phyloP scores from a whole-genome alignment of 2,113 vertebrate species.

The Microtus pennsylvanicus region DNA sequence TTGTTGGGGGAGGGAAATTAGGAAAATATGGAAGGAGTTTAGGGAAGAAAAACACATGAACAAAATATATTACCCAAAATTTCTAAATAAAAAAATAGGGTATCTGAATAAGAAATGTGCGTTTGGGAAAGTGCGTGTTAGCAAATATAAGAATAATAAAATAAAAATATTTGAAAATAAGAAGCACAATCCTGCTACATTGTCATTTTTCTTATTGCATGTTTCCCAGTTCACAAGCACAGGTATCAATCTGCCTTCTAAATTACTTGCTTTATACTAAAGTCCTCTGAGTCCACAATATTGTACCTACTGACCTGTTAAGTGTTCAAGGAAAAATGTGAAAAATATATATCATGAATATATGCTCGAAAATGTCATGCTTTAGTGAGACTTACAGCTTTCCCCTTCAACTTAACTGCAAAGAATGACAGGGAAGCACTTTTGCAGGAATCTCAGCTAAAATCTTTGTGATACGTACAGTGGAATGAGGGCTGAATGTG shows the following conservation, averaged over 20 bases:
- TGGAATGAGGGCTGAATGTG: conserved; percentile 61
- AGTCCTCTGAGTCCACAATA: conserved; percentile 18
- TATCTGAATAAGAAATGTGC: background rate
- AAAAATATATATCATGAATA: conserved; percentile 33
- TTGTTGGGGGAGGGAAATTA: background rate
- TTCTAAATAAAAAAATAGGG: background rate
- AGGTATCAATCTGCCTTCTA: conserved; percentile 43
- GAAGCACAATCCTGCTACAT: background rate
- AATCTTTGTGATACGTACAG: background rate
- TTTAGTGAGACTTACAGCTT: conserved; percentile 76
- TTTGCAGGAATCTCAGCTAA: conserved; percentile 67
- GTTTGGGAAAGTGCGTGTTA: background rate
- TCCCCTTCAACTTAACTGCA: conserved; percentile 70
- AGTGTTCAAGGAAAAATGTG: conserved; percentile 65
- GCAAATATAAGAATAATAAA: background rate
- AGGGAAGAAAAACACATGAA: background rate
- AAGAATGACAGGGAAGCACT: conserved; percentile 66
- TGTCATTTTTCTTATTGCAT: background rate
- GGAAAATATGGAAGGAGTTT: background rate
- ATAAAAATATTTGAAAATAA: background rate
- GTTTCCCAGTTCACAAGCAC: background rate
- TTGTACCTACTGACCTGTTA: conserved; percentile 71
- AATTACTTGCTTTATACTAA: background rate
- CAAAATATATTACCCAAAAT: background rate
- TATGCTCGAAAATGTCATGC: conserved; percentile 61